Base-by-base conservation (phyloP, 2,888 invertebrate species). In the Cataglyphis livida region DNA sequence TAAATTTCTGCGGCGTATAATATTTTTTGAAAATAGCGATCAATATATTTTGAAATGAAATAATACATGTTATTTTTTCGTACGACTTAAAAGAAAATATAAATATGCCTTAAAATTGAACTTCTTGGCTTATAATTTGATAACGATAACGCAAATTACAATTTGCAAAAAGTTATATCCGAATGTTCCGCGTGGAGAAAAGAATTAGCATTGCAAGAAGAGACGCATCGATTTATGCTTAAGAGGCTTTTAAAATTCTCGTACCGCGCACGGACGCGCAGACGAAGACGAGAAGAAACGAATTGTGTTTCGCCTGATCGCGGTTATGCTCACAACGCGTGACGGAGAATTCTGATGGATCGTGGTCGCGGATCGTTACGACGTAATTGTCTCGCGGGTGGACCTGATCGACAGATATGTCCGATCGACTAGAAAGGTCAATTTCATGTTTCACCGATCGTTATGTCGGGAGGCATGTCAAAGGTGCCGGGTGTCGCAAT, bases 321-420 rank as follows among this genome's bases (percentile, higher is more conserved):
- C 73, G 86, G 83, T 82, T 84, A 85, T 86, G 90, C 83, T 89
- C 87, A 85, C 83, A 78, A 84, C 87, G 89, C 90, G 90, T 91
- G 91, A 91, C 90, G 91, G 68, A 15, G 91, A 91, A 90, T 91
- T 90, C 91, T 88, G 88, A 90, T 90, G 86, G 90, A 84, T 89
- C 88, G 87, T 87, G 88, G 89, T 87, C 87, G 86, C 84, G 85
- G 83, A 87, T 91, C 89, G 89, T 90, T 89, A 87, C 85, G 83
- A 81, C 79, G 88, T 91, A 91, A 91, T 91, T 91, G 91, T 87
- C 91, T 86, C 84, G 85, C 88, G 88, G 89, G 85, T 87, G 87
- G 86, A 84, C 74, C 75, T 44, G 78, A 38, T 73, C 87, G 82
- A 82, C 83, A 84, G 82, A 76, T 88, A 85, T 82, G 82, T 84